Percentiles rank a stretch among this genome's conserved stretches.
Conservation (phyloP, 2,888 invertebrate species). For the Pteria penguin region DNA sequence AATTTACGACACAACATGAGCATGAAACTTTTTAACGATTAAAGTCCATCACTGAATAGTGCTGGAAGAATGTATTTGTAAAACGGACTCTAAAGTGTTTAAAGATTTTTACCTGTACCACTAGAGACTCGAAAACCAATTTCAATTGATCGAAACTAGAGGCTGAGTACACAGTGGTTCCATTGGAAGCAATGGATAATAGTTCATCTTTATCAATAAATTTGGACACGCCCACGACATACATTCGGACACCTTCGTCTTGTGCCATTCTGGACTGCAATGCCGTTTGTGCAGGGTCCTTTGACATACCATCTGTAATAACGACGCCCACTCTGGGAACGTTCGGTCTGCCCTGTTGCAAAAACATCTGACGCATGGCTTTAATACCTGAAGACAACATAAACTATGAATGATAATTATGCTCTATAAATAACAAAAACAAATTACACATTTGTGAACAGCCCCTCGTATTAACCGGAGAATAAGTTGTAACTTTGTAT, state of each 20-base stretch:
- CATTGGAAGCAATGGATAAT: slow-evolving; percentile 38
- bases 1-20: no score
- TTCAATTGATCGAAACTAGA: slow-evolving; percentile 45
- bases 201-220: slow-evolving; percentile 41
- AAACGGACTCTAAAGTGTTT: no score
- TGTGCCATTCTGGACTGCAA: slow-evolving; percentile 26
- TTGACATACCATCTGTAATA: slow-evolving; percentile 53
- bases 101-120: slow-evolving; percentile 34
- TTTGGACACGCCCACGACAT: slow-evolving; percentile 43
- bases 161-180: slow-evolving; percentile 35
- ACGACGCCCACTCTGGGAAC: slow-evolving; percentile 46
- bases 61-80: no score
- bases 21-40: no score
- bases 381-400: slow-evolving; percentile 29
- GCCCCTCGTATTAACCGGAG: no score
- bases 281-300: slow-evolving; percentile 35
- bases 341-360: slow-evolving; percentile 26
- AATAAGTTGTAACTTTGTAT: no score
- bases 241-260: slow-evolving; percentile 40
- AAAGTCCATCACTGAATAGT: no score
- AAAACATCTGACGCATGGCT: slow-evolving; percentile 43
- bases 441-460: no score
- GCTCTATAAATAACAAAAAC: no score
- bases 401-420: no score
- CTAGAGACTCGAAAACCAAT: slow-evolving; percentile 30